Base-by-base conservation (phyloP, 2,888 invertebrate species). In the Sepiola atlantica region DNA sequence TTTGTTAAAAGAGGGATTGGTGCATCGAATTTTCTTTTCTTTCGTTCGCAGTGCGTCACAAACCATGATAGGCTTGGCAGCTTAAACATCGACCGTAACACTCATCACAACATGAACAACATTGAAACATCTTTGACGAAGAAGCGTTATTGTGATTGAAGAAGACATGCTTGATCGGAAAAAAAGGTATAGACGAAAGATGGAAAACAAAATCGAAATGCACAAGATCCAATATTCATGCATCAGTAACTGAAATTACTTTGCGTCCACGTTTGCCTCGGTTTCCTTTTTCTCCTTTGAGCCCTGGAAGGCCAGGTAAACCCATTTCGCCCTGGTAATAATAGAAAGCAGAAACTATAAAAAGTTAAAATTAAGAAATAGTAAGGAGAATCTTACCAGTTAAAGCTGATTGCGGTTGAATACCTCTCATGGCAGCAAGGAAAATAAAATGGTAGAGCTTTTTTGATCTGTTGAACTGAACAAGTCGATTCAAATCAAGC, bases 201-300 rank as follows among this genome's bases (percentile, higher is more conserved):
- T 93, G 61, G 61, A 93, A 90, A 92, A 35, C 35, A 35, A 91
- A 55, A 35, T 92, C 28, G 45, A 35, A 35, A 91, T 90, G 90
- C 91, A 91, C 77, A 90, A 35, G 35, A 57, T 35, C n/a, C 77
- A 77, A 35, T 61, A 32, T 32, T 16, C 91, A 94, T 94, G 94
- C 94, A 93, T 90, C 95, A 95, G 95, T 95, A 95, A 95, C 95
- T 95, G 95, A 95, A 95, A 93, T 93, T 94, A 94, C 94, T 94
- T 98, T 98, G 97, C 98, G 98, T 97, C 99, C 99, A 97, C 99
- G 98, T 96, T 98, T 98, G 97, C 99, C 99, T 97, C 98, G 98
- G 97, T 99, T 99, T 94, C 97, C 97, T 95, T 97, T 97, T 90
- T 97, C 97, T 96, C 99, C 99, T 96, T 98, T 98, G 96, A 98